Conservation (phyloP, 2,888 invertebrate genomes). For the Archips crataeganus region DNA sequence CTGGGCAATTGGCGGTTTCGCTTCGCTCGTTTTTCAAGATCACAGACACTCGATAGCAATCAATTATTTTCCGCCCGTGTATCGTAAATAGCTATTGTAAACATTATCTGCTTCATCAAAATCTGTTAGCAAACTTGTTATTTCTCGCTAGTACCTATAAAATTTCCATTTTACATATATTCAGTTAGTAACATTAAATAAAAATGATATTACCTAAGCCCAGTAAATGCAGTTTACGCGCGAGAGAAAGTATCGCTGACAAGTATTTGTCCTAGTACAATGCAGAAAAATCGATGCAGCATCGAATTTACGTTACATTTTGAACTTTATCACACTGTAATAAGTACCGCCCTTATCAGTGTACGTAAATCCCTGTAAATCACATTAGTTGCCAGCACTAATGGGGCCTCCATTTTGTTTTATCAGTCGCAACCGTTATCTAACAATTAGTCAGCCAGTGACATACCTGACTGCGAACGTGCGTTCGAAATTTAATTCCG, state of each 20-base stretch:
- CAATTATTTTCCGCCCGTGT: too few relatives aligned
- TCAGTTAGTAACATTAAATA: background rate
- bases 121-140: too few relatives aligned
- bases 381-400: constrained; percentile 54
- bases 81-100: too few relatives aligned
- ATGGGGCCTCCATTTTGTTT: constrained; percentile 54
- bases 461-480: constrained; percentile 61
- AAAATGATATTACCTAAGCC: background rate
- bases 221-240: background rate
- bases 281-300: constrained; percentile 18
- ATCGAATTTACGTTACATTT: background rate
- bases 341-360: constrained; percentile 30
- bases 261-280: constrained; percentile 47
- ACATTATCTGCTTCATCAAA: too few relatives aligned
- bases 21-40: too few relatives aligned
- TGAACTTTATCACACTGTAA: constrained; percentile 20
- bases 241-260: constrained; percentile 19
- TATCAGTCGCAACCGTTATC: constrained; percentile 67
- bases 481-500: constrained; percentile 42
- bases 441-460: constrained; percentile 70
- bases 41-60: too few relatives aligned
- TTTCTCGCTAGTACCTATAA: too few relatives aligned
- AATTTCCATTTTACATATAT: background rate
- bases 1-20: too few relatives aligned
- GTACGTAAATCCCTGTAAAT: constrained; percentile 60